phyloP scores from a whole-genome alignment of 2,797 vertebrate genomes.

The Hirundo rustica region DNA sequence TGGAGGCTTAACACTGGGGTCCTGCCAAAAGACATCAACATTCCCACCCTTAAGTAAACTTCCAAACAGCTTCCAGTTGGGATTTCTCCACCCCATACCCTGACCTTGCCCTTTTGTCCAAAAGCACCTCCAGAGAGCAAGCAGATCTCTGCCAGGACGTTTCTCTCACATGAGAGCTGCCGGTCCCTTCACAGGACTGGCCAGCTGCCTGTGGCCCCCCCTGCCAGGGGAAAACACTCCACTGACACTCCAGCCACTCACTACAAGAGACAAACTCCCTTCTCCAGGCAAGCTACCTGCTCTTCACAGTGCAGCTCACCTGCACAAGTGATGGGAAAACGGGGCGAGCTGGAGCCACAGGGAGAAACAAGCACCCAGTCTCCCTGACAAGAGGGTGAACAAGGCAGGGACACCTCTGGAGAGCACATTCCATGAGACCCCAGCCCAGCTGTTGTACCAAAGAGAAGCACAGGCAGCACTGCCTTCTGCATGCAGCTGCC shows the following conservation, averaged over 20 bases:
- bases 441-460: not conserved
- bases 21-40: not conserved
- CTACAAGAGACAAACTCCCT: not conserved
- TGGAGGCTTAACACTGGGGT: not conserved
- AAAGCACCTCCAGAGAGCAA: not conserved
- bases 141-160: not conserved
- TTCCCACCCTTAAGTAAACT: not conserved
- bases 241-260: rapidly evolving
- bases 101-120: not conserved
- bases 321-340: rapidly evolving
- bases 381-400: not conserved
- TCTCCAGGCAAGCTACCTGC: not conserved
- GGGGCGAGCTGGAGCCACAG: rapidly evolving
- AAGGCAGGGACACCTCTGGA: not conserved
- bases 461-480: not conserved
- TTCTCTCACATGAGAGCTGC: not conserved
- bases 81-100: not conserved
- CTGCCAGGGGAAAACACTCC: rapidly evolving
- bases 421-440: rapidly evolving
- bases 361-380: rapidly evolving
- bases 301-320: not conserved
- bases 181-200: not conserved
- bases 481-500: not conserved
- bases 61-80: not conserved
- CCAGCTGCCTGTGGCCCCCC: not conserved